Percentiles rank a stretch among this genome's conserved stretches.
phyloP scores from a whole-genome alignment of 2,113 vertebrate genomes.

The Thinocorus orbignyianus region DNA sequence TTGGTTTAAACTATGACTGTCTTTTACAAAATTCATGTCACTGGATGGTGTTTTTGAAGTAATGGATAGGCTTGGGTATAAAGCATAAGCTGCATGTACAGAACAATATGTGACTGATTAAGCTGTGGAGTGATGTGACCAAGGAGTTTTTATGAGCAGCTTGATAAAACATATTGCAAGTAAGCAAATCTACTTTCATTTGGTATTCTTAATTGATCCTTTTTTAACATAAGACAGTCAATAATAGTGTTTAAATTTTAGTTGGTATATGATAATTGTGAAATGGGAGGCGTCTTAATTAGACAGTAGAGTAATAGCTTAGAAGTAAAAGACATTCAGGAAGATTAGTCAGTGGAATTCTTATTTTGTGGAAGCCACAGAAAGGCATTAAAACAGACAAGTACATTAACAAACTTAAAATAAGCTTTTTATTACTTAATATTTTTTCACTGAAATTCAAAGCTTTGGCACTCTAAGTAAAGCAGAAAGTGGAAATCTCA shows the following conservation, averaged over 20 bases:
- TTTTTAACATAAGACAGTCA: not conserved
- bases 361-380: constrained; percentile 6
- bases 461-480: constrained; percentile 58
- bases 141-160: not conserved
- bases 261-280: not conserved
- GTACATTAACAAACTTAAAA: constrained; percentile 69
- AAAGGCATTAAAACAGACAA: constrained; percentile 61
- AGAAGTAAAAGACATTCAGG: not conserved
- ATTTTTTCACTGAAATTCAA: constrained; percentile 62
- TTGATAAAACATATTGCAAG: not conserved
- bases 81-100: not conserved
- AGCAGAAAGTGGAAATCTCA: constrained; percentile 54
- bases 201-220: not conserved
- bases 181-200: not conserved
- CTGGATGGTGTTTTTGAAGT: not conserved
- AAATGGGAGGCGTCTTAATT: not conserved
- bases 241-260: not conserved
- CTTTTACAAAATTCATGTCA: not conserved
- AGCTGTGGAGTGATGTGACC: not conserved
- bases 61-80: not conserved
- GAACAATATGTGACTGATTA: not conserved
- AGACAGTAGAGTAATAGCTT: not conserved
- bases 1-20: not conserved
- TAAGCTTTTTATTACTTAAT: constrained; percentile 70
- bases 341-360: constrained; percentile 3